Conservation (phyloP, 2,113 vertebrate species). For the Paralichthys olivaceus region DNA sequence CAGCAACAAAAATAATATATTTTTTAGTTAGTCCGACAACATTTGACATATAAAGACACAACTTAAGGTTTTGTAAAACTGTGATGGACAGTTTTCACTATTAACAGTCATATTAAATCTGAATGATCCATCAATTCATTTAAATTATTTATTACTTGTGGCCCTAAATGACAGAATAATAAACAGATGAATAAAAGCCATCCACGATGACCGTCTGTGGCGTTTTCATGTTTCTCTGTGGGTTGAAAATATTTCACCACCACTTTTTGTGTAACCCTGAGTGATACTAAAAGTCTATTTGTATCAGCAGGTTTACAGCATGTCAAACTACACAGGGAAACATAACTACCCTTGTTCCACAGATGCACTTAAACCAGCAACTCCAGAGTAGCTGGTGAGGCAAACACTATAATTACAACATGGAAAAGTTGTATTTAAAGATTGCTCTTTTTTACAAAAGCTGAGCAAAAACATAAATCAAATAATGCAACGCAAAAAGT, state of each 20-base stretch:
- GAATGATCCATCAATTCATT: background rate
- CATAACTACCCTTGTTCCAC: background rate
- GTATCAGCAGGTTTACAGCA: background rate
- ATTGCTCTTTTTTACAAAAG: background rate
- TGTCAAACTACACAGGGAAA: slow-evolving; percentile 1
- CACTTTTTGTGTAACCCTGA: background rate
- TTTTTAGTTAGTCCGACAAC: background rate
- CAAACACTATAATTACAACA: background rate
- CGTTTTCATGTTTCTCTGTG: slow-evolving; percentile 4
- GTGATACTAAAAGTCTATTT: slow-evolving; percentile 18
- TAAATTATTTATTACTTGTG: background rate
- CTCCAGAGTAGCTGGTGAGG: no score
- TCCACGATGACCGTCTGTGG: background rate
- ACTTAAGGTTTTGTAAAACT: background rate
- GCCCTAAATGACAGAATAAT: background rate
- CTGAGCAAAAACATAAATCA: background rate
- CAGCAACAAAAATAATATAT: background rate
- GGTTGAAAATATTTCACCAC: slow-evolving; percentile 1
- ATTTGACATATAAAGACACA: background rate
- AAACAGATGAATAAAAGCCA: no score
- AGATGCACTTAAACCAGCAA: background rate
- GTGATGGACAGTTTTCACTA: background rate
- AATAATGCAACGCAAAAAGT: background rate
- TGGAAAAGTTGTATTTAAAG: background rate
- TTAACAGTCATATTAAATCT: background rate